phyloP scores from a whole-genome alignment of 2,888 invertebrate genomes.

The Nemapogon koenigi region DNA sequence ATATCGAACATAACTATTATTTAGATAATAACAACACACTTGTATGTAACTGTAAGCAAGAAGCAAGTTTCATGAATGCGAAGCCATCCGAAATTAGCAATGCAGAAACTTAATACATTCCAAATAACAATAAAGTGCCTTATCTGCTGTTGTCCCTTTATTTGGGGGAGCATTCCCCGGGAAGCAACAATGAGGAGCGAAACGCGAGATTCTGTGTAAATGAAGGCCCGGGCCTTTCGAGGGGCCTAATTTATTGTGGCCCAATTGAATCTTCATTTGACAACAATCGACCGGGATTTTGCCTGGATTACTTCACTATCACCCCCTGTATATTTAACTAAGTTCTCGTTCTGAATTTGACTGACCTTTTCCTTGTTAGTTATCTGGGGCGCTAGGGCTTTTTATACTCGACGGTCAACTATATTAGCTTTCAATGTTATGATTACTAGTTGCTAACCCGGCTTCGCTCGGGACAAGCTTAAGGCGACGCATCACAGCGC shows the following conservation, averaged over 20 bases:
- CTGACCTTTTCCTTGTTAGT: no score
- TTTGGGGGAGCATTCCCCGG: constrained; percentile 5
- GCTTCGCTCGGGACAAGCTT: no score
- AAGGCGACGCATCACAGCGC: no score
- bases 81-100: constrained; percentile 5
- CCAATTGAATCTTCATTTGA: constrained; percentile 62
- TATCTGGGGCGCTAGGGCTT: no score
- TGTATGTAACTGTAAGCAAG: not conserved
- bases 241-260: constrained; percentile 32
- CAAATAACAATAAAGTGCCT: constrained; percentile 9
- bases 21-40: not conserved
- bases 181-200: constrained; percentile 5
- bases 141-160: constrained; percentile 8
- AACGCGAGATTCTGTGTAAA: constrained; percentile 7
- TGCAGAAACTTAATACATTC: constrained; percentile 9
- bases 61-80: not conserved
- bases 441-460: no score
- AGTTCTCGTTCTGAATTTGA: not conserved
- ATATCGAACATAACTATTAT: not conserved
- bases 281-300: constrained; percentile 50
- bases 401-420: no score
- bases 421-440: no score
- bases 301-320: constrained; percentile 5
- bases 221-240: constrained; percentile 14
- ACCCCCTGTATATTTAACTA: constrained; percentile 3